phyloP scores from a whole-genome alignment of 92 coral and sea anemone species.

The Porites evermanni region DNA sequence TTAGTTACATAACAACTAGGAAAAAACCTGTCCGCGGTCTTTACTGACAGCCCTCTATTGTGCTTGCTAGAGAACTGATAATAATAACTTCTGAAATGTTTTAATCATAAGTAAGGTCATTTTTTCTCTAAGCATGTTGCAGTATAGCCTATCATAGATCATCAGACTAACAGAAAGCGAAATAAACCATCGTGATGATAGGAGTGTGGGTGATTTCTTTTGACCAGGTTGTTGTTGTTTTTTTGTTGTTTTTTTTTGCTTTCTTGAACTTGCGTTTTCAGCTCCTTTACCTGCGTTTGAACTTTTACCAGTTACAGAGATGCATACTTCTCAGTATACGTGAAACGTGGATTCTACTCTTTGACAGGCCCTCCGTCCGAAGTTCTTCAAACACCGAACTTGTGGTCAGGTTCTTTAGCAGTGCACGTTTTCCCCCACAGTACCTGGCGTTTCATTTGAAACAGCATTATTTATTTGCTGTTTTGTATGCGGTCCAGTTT shows the following conservation, averaged over 20 bases:
- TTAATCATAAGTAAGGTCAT: background rate
- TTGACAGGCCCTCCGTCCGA: too few species aligned
- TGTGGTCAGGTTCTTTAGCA: too few species aligned
- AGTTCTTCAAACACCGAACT: too few species aligned
- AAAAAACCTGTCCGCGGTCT: too few species aligned
- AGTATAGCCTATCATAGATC: background rate
- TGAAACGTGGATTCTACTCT: too few species aligned
- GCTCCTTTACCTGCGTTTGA: background rate
- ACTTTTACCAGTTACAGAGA: background rate
- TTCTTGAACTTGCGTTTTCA: background rate
- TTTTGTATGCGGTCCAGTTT: too few species aligned
- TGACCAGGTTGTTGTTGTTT: background rate
- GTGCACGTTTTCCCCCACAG: too few species aligned
- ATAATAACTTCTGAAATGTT: background rate
- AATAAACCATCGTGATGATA: background rate
- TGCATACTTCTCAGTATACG: too few species aligned
- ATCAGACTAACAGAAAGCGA: background rate
- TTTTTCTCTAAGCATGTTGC: background rate
- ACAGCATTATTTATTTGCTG: too few species aligned
- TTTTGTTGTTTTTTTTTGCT: background rate
- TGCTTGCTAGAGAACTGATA: too few species aligned
- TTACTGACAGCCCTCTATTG: too few species aligned
- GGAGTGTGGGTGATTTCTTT: background rate
- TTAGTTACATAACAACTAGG: background rate
- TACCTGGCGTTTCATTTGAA: too few species aligned